phyloP scores from a whole-genome alignment of 1,140 invertebrate species.

The Aradophagus sp. region DNA sequence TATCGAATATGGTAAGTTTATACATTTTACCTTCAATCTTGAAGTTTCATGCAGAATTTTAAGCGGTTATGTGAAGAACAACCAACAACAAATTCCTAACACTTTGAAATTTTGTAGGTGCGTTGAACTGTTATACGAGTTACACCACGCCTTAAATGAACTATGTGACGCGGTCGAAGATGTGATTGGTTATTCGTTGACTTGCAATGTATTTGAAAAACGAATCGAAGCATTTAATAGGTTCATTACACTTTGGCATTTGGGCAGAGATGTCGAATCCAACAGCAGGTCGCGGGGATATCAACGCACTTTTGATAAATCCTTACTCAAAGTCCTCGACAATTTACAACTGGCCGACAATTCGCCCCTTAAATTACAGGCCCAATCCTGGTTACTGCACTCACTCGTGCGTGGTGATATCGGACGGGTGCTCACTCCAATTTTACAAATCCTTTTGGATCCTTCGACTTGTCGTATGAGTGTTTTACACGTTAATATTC shows the following conservation, averaged over 20 bases:
- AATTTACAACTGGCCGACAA: constrained; percentile 82
- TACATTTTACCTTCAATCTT: neutral
- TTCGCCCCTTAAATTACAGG: constrained; percentile 81
- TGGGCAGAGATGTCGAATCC: constrained; percentile 80
- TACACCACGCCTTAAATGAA: constrained; percentile 84
- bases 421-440: constrained; percentile 85
- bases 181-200: constrained; percentile 78
- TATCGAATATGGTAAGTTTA: constrained; percentile 73
- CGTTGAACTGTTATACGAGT: constrained; percentile 81
- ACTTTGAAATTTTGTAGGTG: constrained; percentile 63
- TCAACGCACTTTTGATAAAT: constrained; percentile 76
- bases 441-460: constrained; percentile 86
- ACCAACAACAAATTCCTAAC: too few species aligned
- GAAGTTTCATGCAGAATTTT: too few species aligned
- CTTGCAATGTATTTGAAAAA: constrained; percentile 73
- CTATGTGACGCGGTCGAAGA: constrained; percentile 82
- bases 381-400: constrained; percentile 84
- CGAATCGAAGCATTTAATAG: constrained; percentile 82
- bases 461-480: constrained; percentile 89
- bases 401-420: constrained; percentile 85
- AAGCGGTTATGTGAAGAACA: too few species aligned
- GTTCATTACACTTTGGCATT: constrained; percentile 87
- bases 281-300: constrained; percentile 71
- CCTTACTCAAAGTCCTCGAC: constrained; percentile 85
- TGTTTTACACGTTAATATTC: constrained; percentile 87